Base-by-base conservation (phyloP, 1,140 invertebrate genomes). In the Drosophila lacteicornis region DNA sequence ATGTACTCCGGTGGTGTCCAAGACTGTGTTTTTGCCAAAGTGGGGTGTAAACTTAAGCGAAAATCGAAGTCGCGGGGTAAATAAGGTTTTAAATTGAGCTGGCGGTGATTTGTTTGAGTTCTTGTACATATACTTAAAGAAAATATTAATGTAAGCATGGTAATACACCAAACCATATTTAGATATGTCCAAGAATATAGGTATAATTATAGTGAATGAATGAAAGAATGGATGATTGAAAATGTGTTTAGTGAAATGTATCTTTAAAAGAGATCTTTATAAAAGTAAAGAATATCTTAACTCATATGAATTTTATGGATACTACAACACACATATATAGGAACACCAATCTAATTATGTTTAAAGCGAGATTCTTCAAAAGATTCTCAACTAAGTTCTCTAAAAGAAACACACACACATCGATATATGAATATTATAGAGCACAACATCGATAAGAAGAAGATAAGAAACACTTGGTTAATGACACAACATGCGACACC, bases 401-500 rank as follows among this genome's bases (percentile, higher is more conserved):
- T 36, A 46, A 30, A n/a, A 17, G 8, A 47, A 56, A 30, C 7
- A 56, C 36, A 66, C 15, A 27, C 15, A 69, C 27, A 66, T 51
- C 17, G 25, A 67, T 33, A 45, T 43, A 25, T 27, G 27, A 51
- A 19, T 47, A 70, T 71, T 55, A 15, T 38, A 71, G 49, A 19
- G 40, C 22, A 82, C 68, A 82, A 78, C 75, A 76, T 77, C 47
- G 36, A 77, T 47, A 77, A 19, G n/a, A 38, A 36, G 55, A 59
- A 25, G 27, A 30, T 30, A 30, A 30, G 27, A 17, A 42, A 38
- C 19, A 61, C 38, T 46, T 50, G 30, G 25, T 22, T 50, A 76
- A 42, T 36, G 22, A 81, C 58, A 78, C 53, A 82, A 59, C 80
- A 82, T 82, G 80, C 80, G 67, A 82, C 80, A 82, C 53, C 75